These are phyloP conservation scores for Piaya cayana DNA, from an alignment of 2,113 vertebrate species.

Conservation along the genomic window DNA sequence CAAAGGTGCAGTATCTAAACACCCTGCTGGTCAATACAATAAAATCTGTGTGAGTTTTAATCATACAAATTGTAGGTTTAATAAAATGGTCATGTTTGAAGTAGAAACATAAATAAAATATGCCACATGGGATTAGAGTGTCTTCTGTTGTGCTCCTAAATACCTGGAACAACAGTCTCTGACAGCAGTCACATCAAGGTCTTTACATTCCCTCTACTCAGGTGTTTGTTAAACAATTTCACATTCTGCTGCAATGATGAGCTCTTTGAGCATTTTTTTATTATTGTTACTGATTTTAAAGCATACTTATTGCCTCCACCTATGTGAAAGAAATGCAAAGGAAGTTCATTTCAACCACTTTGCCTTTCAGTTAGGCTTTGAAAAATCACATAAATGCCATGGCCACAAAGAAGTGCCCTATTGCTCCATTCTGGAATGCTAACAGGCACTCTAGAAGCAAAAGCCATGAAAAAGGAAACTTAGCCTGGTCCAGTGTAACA, in stretches of 20 bases:
- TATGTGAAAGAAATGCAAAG: neutral
- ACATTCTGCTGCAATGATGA: neutral
- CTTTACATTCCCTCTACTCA: neutral
- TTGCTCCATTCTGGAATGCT: rapidly evolving
- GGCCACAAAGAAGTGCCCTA: rapidly evolving
- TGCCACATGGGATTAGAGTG: neutral
- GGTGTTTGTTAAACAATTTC: neutral
- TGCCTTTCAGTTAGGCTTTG: neutral
- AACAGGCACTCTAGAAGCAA: rapidly evolving
- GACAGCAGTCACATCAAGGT: neutral
- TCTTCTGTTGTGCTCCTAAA: neutral
- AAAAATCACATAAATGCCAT: neutral
- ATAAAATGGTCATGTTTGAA: neutral
- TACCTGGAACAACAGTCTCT: neutral
- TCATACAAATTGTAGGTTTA: neutral
- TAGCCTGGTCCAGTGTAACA: neutral
- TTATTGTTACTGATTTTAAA: neutral
- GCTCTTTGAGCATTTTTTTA: neutral
- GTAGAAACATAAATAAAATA: neutral
- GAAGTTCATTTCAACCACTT: neutral
- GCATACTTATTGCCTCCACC: neutral
- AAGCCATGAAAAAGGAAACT: rapidly evolving
- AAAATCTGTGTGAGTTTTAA: neutral
- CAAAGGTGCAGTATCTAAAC: neutral
- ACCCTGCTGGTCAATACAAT: neutral